Conservation (phyloP, 2,888 invertebrate species). For the Hydrotaea diabolus region DNA sequence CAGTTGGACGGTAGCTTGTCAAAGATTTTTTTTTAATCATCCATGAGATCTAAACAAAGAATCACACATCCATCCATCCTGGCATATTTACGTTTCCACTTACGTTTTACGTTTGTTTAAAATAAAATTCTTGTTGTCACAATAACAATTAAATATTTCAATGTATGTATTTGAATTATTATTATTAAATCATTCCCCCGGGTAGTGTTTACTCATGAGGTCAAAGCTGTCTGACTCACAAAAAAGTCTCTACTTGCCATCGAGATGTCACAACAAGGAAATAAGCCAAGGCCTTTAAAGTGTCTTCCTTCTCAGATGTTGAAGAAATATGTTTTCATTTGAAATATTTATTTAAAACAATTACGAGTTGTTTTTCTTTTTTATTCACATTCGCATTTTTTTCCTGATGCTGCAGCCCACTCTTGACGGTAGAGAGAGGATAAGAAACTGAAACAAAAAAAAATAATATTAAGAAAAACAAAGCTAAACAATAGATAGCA, state of each 20-base stretch:
- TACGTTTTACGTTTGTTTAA: neutral
- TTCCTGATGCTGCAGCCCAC: too few relatives aligned
- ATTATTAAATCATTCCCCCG: neutral
- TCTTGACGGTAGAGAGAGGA: neutral
- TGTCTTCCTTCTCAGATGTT: neutral
- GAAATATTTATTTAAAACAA: neutral
- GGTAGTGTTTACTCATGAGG: neutral
- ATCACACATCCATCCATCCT: too few relatives aligned
- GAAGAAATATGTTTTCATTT: neutral
- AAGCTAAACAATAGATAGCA: conserved; percentile 33
- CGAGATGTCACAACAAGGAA: neutral
- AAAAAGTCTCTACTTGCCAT: neutral
- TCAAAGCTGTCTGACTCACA: neutral
- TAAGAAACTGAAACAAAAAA: neutral
- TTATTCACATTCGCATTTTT: neutral
- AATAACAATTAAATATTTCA: neutral
- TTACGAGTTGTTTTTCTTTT: conserved; percentile 3
- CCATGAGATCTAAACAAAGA: neutral
- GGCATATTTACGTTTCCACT: neutral
- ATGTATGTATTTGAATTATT: too few relatives aligned
- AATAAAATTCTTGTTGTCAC: neutral
- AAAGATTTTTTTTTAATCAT: too few relatives aligned
- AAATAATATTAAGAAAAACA: neutral
- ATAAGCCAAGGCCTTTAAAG: neutral
- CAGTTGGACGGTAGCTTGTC: too few relatives aligned